These are phyloP conservation scores for Serripes groenlandicus DNA, from an alignment of 2,888 invertebrate species.

Conservation along the genomic window DNA sequence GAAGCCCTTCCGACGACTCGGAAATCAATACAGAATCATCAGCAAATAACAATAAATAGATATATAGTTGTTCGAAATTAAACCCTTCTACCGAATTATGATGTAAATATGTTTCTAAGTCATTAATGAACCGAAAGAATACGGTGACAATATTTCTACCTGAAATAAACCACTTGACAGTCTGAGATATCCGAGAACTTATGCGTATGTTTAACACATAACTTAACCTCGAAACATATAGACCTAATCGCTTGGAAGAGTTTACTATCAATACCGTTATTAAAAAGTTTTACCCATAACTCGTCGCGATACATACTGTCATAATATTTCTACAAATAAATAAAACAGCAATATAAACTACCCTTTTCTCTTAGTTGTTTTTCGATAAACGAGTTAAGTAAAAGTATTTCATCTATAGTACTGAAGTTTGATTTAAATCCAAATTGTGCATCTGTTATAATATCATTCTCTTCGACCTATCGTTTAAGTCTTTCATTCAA, in stretches of 20 bases:
- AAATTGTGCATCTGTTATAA: constrained; percentile 58
- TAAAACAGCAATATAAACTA: constrained; percentile 48
- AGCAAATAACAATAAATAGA: constrained; percentile 42
- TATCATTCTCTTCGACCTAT: constrained; percentile 36
- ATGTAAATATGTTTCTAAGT: constrained; percentile 19
- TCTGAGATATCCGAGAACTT: constrained; percentile 38
- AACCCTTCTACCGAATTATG: neutral
- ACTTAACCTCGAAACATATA: constrained; percentile 40
- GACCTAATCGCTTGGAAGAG: constrained; percentile 38
- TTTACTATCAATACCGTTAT: constrained; percentile 43
- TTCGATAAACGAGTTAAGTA: constrained; percentile 35
- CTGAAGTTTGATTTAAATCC: constrained; percentile 45
- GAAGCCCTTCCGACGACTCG: constrained; percentile 27
- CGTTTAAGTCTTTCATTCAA: constrained; percentile 50
- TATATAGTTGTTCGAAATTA: constrained; percentile 4
- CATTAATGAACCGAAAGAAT: constrained; percentile 37
- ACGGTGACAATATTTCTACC: constrained; percentile 36
- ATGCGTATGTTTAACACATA: constrained; percentile 32
- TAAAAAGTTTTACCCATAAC: constrained; percentile 52
- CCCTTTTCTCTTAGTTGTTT: constrained; percentile 28
- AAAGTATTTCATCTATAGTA: constrained; percentile 61
- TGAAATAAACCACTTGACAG: constrained; percentile 32
- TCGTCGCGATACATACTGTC: constrained; percentile 47
- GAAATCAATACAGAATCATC: constrained; percentile 39
- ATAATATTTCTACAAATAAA: constrained; percentile 51